These are phyloP conservation scores for Bucco capensis DNA, from an alignment of 2,113 vertebrate genomes.

Conservation along the genomic window DNA sequence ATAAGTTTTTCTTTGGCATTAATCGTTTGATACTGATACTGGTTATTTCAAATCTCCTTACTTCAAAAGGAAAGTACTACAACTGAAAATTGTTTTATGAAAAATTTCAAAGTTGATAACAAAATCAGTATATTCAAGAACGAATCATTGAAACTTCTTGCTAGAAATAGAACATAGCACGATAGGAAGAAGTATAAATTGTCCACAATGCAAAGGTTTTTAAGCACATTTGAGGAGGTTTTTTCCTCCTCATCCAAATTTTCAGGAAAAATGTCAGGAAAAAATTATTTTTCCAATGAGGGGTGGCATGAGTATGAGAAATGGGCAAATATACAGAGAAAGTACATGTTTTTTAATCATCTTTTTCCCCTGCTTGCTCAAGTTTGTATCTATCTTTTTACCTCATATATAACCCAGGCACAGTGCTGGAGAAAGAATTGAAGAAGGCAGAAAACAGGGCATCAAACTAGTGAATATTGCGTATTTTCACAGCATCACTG, in stretches of 20 bases:
- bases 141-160: neutral
- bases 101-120: neutral
- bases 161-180: neutral
- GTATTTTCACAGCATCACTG: neutral
- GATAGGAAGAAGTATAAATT: neutral
- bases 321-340: neutral
- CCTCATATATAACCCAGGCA: neutral
- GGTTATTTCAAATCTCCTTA: neutral
- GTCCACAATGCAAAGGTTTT: neutral
- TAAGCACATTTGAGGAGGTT: neutral
- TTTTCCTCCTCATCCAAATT: neutral
- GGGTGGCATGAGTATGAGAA: accelerated
- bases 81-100: neutral
- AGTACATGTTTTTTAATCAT: neutral
- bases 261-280: neutral
- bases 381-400: neutral
- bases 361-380: neutral
- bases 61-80: neutral
- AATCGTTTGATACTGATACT: neutral
- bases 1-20: neutral
- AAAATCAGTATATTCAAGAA: neutral
- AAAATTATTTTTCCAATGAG: neutral
- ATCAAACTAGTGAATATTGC: neutral
- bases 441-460: neutral
- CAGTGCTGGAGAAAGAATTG: neutral